Evolutionary conservation across 2,113 vertebrate species (phyloP), one percentile per base, ranked within the genome.

Genomic region (Lophotis ruficrista): DNA sequence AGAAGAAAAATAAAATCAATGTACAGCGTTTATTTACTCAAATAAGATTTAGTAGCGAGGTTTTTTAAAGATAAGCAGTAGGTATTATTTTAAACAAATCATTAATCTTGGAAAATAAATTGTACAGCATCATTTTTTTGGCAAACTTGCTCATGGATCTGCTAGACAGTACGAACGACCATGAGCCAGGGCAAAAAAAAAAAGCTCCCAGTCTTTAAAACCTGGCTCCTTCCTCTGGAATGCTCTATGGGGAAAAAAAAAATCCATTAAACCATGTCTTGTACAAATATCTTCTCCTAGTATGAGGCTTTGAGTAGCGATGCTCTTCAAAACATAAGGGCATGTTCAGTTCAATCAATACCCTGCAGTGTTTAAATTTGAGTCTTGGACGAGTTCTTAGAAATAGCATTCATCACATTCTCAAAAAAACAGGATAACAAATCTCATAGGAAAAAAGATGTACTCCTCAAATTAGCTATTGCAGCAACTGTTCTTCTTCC

Each of bases 101-200:
- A 33, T 70, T 80, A 50, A 72, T 68, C 92, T 83, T 47, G 30
- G 43, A 70, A 93, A 93, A 87, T 56, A 87, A 89, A 89, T 56
- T 27, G n/a, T 5, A 64, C 33, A 21, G 41, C n/a, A 12, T 23
- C 22, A 30, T 37, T 75, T 78, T 81, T 94, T 73, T 64, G 73
- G 66, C 75, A 65, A 80, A 85, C 64, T 35, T 50, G 54, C 83
- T 77, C 62, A 28, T 28, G 47, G 73, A 77, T 54, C 47, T 91
- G 53, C n/a, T 90, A 87, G 61, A 17, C n/a, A 48, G 10, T 13
- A 38, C 53, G 24, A 91, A 83, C 15, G 5, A 16, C 8, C 28
- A 13, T 15, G 35, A 71, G 53, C 24, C 25, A 28, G 37, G 37
- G 43, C 64, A 64, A n/a, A n/a, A n/a, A n/a, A n/a, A n/a, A 80